These are phyloP conservation scores for Agonopterix subpropinquella DNA, from an alignment of 2,888 invertebrate species.

Conservation along the genomic window DNA sequence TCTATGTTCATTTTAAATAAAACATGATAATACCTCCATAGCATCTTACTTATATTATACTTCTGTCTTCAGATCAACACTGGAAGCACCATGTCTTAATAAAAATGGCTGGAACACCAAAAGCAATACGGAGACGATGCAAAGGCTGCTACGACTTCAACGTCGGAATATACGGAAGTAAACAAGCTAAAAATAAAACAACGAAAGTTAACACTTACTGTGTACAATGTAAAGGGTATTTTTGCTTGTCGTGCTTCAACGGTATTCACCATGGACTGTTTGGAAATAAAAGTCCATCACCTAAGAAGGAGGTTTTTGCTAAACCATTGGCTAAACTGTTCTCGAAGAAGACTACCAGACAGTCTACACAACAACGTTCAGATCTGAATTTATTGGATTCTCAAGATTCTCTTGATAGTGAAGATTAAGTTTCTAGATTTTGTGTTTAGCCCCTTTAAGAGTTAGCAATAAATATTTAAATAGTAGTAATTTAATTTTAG, in stretches of 20 bases:
- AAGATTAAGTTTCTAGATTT: too few relatives aligned
- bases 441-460: too few relatives aligned
- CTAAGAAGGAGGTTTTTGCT: background rate
- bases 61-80: background rate
- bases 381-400: too few relatives aligned
- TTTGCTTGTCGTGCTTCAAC: constrained; percentile 14
- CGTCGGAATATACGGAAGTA: constrained; percentile 18
- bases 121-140: constrained; percentile 17
- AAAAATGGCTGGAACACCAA: constrained; percentile 13
- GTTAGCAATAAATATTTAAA: too few relatives aligned
- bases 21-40: too few relatives aligned
- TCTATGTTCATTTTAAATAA: too few relatives aligned
- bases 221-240: constrained; percentile 12
- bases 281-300: background rate
- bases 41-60: too few relatives aligned
- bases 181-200: constrained; percentile 18
- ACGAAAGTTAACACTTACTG: constrained; percentile 17
- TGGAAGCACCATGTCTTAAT: constrained; percentile 13
- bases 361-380: too few relatives aligned
- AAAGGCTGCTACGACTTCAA: constrained; percentile 22
- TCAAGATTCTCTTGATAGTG: too few relatives aligned
- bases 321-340: too few relatives aligned
- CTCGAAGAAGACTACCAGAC: too few relatives aligned
- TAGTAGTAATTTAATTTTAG: too few relatives aligned
- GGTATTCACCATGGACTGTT: constrained; percentile 9